Conservation (phyloP, 2,113 vertebrate genomes). For the Mormoops blainvillei region DNA sequence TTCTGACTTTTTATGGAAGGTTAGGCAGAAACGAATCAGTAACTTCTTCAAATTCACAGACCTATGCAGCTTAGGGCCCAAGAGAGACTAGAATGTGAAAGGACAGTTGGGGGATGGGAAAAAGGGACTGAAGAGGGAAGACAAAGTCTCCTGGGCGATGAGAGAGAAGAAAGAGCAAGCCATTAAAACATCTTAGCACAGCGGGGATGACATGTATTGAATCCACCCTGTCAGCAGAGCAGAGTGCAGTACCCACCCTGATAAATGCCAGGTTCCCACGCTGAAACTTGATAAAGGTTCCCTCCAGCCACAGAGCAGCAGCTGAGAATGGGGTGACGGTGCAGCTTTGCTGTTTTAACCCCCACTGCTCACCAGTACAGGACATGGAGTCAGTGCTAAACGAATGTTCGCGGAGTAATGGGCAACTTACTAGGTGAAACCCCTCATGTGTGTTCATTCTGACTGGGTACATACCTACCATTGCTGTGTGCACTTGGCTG, state of each 20-base stretch:
- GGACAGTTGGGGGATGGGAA: not conserved
- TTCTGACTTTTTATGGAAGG: not conserved
- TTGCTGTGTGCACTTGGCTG: not conserved
- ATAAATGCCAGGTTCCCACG: slow-evolving; percentile 78
- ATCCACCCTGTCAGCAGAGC: slow-evolving; percentile 69
- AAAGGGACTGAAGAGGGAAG: not conserved
- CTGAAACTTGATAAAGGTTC: slow-evolving; percentile 80
- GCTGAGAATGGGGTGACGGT: slow-evolving; percentile 6
- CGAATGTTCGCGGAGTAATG: not conserved
- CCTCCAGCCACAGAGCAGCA: slow-evolving; percentile 31
- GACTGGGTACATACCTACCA: not conserved
- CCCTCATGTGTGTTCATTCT: not conserved
- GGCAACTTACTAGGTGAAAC: not conserved
- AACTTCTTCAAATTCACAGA: not conserved
- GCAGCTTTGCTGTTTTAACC: slow-evolving; percentile 47
- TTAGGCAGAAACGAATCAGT: not conserved
- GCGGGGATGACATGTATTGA: slow-evolving; percentile 65
- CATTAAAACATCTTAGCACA: slow-evolving; percentile 63
- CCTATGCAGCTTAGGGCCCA: not conserved
- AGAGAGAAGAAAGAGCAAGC: slow-evolving; percentile 21
- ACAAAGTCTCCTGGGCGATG: not conserved
- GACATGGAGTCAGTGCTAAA: not conserved
- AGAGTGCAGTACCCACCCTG: slow-evolving; percentile 48
- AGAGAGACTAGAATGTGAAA: not conserved
- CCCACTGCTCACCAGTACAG: not conserved